Evolutionary conservation across 1,140 invertebrate species (phyloP), one percentile per base, ranked within the genome.

Genomic region (Trachymyrmex cornetzi): DNA sequence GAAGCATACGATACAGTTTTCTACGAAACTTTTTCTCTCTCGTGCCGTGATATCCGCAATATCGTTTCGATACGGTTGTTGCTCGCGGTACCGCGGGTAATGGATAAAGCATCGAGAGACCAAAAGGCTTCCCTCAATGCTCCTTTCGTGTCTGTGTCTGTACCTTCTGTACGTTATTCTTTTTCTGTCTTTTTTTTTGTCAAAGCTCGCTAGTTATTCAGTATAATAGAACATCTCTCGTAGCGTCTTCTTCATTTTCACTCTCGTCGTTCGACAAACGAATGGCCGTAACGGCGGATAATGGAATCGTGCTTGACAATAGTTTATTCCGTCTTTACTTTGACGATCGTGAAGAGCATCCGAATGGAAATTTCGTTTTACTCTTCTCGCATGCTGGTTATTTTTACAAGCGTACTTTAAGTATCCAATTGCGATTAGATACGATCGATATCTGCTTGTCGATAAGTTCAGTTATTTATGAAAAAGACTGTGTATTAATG

Each of bases 311-410:
- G 89, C 85, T 71, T 85, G 77, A 72, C 79, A 85, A 90, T 88
- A 91, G 87, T 93, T 93, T 89, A 92, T 90, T 87, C 79, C 71
- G 87, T 92, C 88, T 91, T 90, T 89, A 89, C 87, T 89, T 92
- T 91, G 92, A 92, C 88, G 30, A 34, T 27, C 27, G 90, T 22
- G 30, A 6, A 38, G 30, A 3, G 63, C 71, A 59, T 38, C 38
- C 77, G 84, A 93, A 93, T 93, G 89, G 89, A 92, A 94, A 94
- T 93, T 92, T 81, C 85, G 82, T 89, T 93, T 91, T 88, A 88
- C 55, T 69, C 85, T 55, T 86, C 77, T 75, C 55, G 79, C 77
- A 66, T 67, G 30, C 64, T 64, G 57, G 12, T 48, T 22, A 64
- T 64, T 81, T 50, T 81, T 82, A 85, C 48, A n/a, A 14, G 9